These are phyloP conservation scores for Nasonia longicornis DNA, from an alignment of 1,140 invertebrate genomes.

Conservation along the genomic window DNA sequence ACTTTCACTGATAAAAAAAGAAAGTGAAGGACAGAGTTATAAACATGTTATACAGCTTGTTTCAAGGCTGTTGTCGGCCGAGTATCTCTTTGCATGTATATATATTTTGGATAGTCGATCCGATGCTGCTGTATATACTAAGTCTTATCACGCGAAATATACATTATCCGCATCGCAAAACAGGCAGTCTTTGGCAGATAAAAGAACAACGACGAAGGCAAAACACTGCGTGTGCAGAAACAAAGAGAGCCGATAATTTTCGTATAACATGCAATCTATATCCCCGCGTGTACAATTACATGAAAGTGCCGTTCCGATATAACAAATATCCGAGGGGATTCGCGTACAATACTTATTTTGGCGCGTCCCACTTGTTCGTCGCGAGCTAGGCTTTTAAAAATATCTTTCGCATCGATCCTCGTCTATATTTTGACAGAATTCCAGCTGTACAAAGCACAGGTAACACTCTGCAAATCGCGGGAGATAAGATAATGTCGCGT, in stretches of 20 bases:
- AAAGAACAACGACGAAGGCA: neutral
- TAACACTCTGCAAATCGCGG: too few relatives aligned
- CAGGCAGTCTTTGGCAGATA: too few relatives aligned
- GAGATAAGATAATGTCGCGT: too few relatives aligned
- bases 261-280: neutral
- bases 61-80: neutral
- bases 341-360: neutral
- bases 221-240: neutral
- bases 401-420: neutral
- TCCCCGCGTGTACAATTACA: neutral
- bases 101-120: neutral
- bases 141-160: too few relatives aligned
- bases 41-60: neutral
- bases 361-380: neutral
- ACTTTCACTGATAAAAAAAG: neutral
- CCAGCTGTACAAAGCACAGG: too few relatives aligned
- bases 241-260: neutral
- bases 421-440: too few relatives aligned
- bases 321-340: neutral
- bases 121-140: neutral
- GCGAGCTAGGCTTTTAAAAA: neutral
- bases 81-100: neutral
- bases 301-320: neutral
- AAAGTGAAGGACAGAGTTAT: neutral
- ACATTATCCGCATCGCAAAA: too few relatives aligned